Evolutionary conservation across 2,888 invertebrate species (phyloP).

Genomic region (Emmelina monodactyla): DNA sequence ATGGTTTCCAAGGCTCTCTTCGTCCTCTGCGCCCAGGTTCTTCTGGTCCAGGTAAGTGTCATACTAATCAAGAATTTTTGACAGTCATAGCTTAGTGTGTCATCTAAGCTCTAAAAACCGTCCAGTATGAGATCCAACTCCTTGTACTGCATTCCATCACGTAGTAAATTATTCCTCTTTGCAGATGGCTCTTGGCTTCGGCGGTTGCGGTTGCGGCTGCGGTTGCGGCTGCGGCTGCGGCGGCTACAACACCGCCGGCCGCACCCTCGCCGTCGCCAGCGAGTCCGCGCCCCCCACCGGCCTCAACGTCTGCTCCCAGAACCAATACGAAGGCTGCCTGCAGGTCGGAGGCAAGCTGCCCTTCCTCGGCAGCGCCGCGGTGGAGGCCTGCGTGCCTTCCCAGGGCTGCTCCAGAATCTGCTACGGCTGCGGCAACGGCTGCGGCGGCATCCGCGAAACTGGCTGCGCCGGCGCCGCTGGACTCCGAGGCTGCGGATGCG

Average conservation of each 20-base stretch:
- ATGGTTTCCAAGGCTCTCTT: neutral
- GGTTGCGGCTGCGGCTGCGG: constrained; percentile 1
- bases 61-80: no score
- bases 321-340: neutral
- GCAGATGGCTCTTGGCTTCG: neutral
- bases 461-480: neutral
- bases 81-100: no score
- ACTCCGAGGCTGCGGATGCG: neutral
- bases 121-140: no score
- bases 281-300: neutral
- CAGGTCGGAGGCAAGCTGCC: neutral
- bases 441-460: neutral
- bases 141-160: no score
- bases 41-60: neutral
- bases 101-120: no score
- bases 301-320: neutral
- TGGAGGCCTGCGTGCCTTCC: neutral
- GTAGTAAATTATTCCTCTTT: neutral
- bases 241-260: neutral
- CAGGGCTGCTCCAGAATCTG: neutral
- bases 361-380: neutral
- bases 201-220: neutral
- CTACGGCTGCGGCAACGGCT: neutral
- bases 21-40: neutral
- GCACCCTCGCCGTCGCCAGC: neutral